Conservation (phyloP, 2,888 invertebrate species). For the Drosophila leonis region DNA sequence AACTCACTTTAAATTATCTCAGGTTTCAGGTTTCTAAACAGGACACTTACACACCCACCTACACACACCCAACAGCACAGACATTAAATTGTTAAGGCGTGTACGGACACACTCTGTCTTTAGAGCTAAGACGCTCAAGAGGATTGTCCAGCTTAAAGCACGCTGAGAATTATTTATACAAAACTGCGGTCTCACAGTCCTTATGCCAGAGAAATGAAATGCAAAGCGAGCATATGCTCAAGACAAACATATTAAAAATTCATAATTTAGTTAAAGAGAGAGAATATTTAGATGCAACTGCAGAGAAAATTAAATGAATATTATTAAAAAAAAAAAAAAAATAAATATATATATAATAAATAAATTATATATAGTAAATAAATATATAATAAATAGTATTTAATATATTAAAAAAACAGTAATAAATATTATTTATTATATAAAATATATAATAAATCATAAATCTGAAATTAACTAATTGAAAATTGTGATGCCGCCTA, state of each 20-base stretch:
- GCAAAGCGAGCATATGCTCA: conserved; percentile 7
- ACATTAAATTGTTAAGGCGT: not conserved
- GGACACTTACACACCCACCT: not conserved
- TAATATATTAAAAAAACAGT: not conserved
- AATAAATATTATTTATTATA: not conserved
- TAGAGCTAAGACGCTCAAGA: not conserved
- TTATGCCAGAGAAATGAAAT: not conserved
- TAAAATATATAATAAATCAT: no score
- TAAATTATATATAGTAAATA: not conserved
- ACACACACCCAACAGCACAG: not conserved
- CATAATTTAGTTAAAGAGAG: not conserved
- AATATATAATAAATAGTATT: not conserved
- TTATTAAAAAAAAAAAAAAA: no score
- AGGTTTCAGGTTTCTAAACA: not conserved
- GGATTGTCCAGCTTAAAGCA: not conserved
- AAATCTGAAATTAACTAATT: no score
- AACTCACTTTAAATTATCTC: not conserved
- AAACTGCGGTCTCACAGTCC: not conserved
- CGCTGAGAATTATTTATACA: not conserved
- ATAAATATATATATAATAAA: not conserved
- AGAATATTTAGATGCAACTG: not conserved
- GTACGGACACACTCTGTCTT: not conserved
- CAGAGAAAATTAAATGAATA: not conserved
- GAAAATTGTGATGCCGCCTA: no score
- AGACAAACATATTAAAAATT: not conserved